phyloP scores from a whole-genome alignment of 2,113 vertebrate species.

The Anas platyrhynchos region DNA sequence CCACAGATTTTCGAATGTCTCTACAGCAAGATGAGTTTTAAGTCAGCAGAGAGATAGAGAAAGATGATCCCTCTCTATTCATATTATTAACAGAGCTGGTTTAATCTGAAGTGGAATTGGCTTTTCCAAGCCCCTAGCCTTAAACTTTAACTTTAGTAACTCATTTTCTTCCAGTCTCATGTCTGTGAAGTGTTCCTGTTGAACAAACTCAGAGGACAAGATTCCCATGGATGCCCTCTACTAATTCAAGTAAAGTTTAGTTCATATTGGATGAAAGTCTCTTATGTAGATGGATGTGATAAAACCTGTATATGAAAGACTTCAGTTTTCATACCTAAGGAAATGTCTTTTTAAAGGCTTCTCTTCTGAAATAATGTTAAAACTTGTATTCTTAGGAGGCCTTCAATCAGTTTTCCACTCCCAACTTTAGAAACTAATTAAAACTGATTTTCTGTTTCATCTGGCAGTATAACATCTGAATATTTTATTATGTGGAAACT shows the following conservation, averaged over 20 bases:
- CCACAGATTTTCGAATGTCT: neutral
- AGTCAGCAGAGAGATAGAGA: neutral
- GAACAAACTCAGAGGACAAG: neutral
- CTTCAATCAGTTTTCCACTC: neutral
- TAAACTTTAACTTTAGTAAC: neutral
- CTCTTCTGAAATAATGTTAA: neutral
- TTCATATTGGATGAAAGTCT: neutral
- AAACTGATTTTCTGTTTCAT: neutral
- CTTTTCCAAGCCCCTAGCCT: neutral
- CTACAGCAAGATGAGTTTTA: neutral
- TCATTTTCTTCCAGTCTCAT: neutral
- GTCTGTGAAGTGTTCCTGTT: neutral
- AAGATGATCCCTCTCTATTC: neutral
- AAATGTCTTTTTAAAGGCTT: neutral
- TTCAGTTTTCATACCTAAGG: neutral
- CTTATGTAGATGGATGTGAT: neutral
- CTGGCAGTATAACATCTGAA: neutral
- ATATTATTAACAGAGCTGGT: accelerated
- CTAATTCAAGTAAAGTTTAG: neutral
- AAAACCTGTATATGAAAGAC: neutral
- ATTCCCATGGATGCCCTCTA: neutral
- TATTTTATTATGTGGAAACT: neutral
- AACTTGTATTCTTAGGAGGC: neutral
- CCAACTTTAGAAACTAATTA: neutral
- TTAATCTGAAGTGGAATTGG: neutral